phyloP scores from a whole-genome alignment of 2,797 vertebrate genomes.

The Scolopax rusticola region DNA sequence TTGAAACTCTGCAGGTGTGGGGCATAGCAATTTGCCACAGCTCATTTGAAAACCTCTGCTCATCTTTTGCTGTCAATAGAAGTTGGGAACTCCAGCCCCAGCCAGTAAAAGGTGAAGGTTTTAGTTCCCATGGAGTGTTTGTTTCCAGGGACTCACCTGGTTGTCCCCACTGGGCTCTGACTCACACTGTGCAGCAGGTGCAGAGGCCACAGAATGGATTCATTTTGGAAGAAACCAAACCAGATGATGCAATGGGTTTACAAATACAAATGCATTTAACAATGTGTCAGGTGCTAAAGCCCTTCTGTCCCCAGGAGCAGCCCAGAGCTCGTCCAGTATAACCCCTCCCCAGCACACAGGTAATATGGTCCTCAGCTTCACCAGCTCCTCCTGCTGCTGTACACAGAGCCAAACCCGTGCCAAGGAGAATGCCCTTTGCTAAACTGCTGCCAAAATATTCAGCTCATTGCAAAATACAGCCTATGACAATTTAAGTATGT shows the following conservation, averaged over 20 bases:
- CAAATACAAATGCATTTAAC: background rate
- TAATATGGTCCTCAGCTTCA: background rate
- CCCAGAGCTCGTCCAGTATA: accelerated
- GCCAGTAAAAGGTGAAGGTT: background rate
- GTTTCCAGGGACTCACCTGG: background rate
- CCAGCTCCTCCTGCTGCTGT: background rate
- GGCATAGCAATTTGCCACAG: background rate
- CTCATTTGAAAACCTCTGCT: background rate
- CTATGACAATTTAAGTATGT: background rate
- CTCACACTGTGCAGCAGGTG: background rate
- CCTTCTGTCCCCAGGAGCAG: background rate
- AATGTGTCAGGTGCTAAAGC: background rate
- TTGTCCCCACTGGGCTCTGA: background rate
- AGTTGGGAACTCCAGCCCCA: background rate
- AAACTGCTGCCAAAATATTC: background rate
- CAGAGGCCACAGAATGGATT: background rate
- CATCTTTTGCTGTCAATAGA: background rate
- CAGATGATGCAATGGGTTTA: background rate
- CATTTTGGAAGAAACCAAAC: background rate
- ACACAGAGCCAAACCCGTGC: background rate
- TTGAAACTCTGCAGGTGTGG: background rate
- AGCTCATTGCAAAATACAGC: background rate
- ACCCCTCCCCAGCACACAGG: accelerated
- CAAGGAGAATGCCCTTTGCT: background rate
- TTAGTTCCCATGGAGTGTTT: background rate